A percentile compares a stretch with the other conserved stretches of the same genome.
Conservation (phyloP, 2,888 invertebrate genomes). For the Drosophila koepferae region DNA sequence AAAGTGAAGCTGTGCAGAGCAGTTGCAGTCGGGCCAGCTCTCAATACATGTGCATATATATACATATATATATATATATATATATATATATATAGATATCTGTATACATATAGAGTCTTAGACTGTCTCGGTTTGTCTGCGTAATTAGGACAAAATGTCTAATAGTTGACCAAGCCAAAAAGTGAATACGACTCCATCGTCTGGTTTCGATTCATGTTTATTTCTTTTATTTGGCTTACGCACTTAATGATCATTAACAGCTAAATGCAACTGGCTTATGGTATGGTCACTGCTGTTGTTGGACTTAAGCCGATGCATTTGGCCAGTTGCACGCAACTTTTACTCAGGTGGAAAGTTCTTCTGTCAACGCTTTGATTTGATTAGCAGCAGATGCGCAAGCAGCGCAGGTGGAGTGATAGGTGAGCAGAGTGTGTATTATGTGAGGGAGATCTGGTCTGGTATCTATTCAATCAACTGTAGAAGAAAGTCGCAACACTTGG, state of each 20-base stretch:
- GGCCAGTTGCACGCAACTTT: constrained; percentile 48
- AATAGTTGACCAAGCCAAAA: constrained; percentile 76
- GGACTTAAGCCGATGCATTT: constrained; percentile 44
- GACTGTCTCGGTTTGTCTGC: constrained; percentile 64
- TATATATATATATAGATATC: neutral
- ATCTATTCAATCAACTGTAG: constrained; percentile 36
- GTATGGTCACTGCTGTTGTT: constrained; percentile 21
- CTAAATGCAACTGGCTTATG: constrained; percentile 51
- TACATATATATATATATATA: neutral
- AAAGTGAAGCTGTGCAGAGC: constrained; percentile 71
- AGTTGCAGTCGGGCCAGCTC: constrained; percentile 7
- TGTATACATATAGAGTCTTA: constrained; percentile 12
- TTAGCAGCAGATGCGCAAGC: constrained; percentile 54
- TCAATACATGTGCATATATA: neutral
- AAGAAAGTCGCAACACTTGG: constrained; percentile 55
- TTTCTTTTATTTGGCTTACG: constrained; percentile 45
- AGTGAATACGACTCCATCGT: constrained; percentile 60
- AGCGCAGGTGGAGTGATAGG: neutral
- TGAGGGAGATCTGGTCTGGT: constrained; percentile 16
- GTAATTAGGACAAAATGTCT: constrained; percentile 81
- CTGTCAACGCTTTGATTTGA: constrained; percentile 65
- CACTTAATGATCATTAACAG: constrained; percentile 52
- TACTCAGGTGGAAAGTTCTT: constrained; percentile 63
- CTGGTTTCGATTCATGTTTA: constrained; percentile 48
- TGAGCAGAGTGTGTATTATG: neutral